phyloP scores from a whole-genome alignment of 2,888 invertebrate genomes.

The Acanthosepion pharaonis region DNA sequence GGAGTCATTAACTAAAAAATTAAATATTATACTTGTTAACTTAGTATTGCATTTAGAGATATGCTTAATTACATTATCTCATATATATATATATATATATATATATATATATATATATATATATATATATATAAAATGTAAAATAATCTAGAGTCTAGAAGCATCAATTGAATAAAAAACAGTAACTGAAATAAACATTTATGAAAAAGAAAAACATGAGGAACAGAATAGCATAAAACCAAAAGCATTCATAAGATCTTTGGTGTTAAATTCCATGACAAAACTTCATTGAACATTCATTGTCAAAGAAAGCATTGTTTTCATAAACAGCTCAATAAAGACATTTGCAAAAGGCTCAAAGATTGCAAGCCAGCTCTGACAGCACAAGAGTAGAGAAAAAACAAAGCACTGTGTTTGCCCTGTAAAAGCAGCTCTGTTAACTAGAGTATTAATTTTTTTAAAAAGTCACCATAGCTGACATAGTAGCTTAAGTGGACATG shows the following conservation, averaged over 20 bases:
- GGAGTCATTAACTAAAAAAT: too few species aligned
- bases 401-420: too few species aligned
- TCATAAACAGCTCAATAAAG: not conserved
- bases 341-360: not conserved
- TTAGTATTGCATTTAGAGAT: too few species aligned
- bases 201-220: not conserved
- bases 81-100: too few species aligned
- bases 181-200: not conserved
- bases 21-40: too few species aligned
- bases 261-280: not conserved
- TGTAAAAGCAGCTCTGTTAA: not conserved
- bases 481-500: not conserved
- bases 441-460: not conserved
- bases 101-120: too few species aligned
- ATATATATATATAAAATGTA: too few species aligned
- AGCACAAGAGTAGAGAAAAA: too few species aligned
- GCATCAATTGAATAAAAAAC: too few species aligned
- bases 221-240: not conserved
- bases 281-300: not conserved
- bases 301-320: not conserved
- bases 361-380: not conserved
- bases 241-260: not conserved
- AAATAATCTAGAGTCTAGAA: too few species aligned
- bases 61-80: too few species aligned
- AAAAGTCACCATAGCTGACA: not conserved